Evolutionary conservation across 2,888 invertebrate genomes (phyloP).

Genomic region (Nomada goodeniana): DNA sequence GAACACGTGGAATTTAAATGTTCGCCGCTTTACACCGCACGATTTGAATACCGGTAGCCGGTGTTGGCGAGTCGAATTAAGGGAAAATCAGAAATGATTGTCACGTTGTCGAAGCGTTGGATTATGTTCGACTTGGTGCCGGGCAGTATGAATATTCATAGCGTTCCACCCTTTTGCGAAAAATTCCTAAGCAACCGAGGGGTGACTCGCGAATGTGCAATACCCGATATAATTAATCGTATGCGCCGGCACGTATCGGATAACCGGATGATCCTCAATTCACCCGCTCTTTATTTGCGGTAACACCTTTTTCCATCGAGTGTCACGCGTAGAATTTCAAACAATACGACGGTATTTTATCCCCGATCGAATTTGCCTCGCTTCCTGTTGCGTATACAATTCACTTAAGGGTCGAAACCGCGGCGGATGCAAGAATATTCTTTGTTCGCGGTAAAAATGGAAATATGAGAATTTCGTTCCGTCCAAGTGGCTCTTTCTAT

Average conservation of each 20-base stretch:
- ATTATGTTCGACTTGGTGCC: conserved; percentile 54
- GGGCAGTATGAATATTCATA: conserved; percentile 64
- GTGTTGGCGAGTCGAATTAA: conserved; percentile 21
- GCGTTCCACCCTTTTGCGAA: conserved; percentile 42
- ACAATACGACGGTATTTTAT: conserved; percentile 10
- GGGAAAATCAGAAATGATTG: conserved; percentile 62
- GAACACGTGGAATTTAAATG: conserved; percentile 59
- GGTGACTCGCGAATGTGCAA: conserved; percentile 29
- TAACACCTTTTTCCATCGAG: conserved; percentile 27
- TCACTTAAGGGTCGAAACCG: conserved; percentile 14
- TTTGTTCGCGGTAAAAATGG: not conserved
- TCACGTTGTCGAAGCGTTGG: conserved; percentile 59
- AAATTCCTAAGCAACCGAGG: conserved; percentile 57
- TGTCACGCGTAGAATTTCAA: conserved; percentile 28
- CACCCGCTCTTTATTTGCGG: conserved; percentile 46
- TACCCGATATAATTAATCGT: conserved; percentile 79
- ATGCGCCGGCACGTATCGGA: conserved; percentile 64
- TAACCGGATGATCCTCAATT: conserved; percentile 56
- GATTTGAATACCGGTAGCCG: conserved; percentile 43
- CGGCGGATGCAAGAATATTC: not conserved
- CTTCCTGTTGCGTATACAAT: not conserved
- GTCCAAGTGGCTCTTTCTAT: too few relatives aligned
- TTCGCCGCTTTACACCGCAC: conserved; percentile 41
- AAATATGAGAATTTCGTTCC: not conserved
- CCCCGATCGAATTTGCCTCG: not conserved